A percentile compares a stretch with the other conserved stretches of the same genome.
Conservation (phyloP, 2,113 vertebrate species). For the Indicator indicator region DNA sequence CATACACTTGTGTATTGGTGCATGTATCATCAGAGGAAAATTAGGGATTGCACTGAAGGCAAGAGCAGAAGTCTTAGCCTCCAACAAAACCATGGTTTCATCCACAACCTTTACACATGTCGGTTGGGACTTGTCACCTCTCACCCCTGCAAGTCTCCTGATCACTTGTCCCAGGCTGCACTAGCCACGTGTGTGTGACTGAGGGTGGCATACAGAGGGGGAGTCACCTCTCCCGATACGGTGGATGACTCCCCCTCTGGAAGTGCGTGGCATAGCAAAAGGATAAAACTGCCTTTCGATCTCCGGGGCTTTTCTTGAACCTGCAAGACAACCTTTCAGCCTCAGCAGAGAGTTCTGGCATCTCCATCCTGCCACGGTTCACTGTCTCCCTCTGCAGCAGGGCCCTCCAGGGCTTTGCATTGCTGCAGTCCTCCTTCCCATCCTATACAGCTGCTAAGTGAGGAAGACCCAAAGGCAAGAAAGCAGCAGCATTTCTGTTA, state of each 20-base stretch:
- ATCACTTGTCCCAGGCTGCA: accelerated
- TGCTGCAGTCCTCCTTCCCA: neutral
- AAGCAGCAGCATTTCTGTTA: neutral
- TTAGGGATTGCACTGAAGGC: neutral
- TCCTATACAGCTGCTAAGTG: neutral
- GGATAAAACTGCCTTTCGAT: neutral
- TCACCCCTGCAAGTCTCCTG: neutral
- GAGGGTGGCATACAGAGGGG: neutral
- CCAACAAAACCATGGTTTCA: neutral
- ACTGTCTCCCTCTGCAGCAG: neutral
- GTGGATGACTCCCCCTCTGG: neutral
- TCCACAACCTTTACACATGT: neutral
- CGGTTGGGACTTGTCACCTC: neutral
- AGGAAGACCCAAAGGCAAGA: neutral
- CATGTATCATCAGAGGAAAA: neutral
- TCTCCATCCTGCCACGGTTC: neutral
- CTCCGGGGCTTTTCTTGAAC: neutral
- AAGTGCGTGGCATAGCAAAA: neutral
- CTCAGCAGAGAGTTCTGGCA: neutral
- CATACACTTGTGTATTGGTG: neutral
- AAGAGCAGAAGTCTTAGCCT: neutral
- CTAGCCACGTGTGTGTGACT: neutral
- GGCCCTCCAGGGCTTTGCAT: accelerated
- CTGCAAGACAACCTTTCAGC: neutral
- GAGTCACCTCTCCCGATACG: neutral